phyloP scores from a whole-genome alignment of 37 sponge, comb jelly and placozoan species.

The Corticium candelabrum region DNA sequence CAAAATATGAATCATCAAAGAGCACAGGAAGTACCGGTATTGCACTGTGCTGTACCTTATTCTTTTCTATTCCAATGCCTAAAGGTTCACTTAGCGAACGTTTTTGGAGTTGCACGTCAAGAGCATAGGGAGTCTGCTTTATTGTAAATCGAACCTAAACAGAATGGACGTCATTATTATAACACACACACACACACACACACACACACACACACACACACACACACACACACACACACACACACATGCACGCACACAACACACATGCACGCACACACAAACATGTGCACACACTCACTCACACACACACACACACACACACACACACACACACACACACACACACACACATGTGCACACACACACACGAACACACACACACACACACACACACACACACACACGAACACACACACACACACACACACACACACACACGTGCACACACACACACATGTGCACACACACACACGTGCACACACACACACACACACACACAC shows the following conservation, averaged over 20 bases:
- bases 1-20: no score
- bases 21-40: no score
- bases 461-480: no score
- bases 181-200: background rate
- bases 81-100: constrained; percentile 3
- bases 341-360: background rate
- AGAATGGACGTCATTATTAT: no score
- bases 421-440: no score
- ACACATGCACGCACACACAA: background rate
- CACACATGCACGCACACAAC: background rate
- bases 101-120: background rate
- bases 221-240: background rate
- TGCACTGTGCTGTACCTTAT: background rate
- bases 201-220: background rate
- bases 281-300: background rate
- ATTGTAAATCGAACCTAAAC: background rate
- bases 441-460: no score
- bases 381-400: background rate
- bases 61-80: background rate
- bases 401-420: background rate
- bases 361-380: background rate
- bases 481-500: background rate
- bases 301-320: background rate
- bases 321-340: background rate
- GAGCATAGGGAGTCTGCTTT: background rate